Conservation (phyloP, 2,797 vertebrate genomes). For the Sebastes alutus region DNA sequence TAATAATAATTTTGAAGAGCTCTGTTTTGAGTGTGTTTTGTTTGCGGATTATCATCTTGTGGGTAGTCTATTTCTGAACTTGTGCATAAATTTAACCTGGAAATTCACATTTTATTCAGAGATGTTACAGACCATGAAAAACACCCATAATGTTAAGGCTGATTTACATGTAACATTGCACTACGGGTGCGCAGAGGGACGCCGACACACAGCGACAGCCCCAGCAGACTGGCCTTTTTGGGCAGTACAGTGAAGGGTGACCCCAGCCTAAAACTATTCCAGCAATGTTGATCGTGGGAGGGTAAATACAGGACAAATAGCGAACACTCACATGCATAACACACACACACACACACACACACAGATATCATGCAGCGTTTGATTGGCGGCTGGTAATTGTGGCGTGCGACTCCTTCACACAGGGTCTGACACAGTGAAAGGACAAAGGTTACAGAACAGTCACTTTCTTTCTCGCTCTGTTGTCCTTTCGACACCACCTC, state of each 20-base stretch:
- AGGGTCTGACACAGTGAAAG: slow-evolving; percentile 29
- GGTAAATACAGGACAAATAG: slow-evolving; percentile 44
- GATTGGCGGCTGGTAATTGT: slow-evolving; percentile 52
- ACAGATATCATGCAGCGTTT: slow-evolving; percentile 16
- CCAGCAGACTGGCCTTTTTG: slow-evolving; percentile 62
- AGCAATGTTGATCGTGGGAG: slow-evolving; percentile 68
- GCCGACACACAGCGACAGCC: slow-evolving; percentile 12
- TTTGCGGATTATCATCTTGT: background rate
- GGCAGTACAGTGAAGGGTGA: slow-evolving; percentile 66
- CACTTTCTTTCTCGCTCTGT: slow-evolving; percentile 2
- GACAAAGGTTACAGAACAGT: slow-evolving; percentile 52
- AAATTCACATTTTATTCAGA: background rate
- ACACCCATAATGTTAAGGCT: slow-evolving; percentile 1
- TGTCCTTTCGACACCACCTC: background rate
- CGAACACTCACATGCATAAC: slow-evolving; percentile 33
- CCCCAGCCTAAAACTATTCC: slow-evolving; percentile 71
- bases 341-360: background rate
- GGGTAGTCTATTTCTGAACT: background rate
- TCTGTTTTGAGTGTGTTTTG: background rate
- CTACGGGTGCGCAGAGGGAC: background rate
- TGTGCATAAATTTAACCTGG: background rate
- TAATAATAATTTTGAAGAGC: background rate
- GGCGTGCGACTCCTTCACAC: slow-evolving; percentile 27
- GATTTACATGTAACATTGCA: slow-evolving; percentile 13
- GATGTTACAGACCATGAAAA: background rate